These are phyloP conservation scores for Talpa occidentalis DNA, from an alignment of 2,113 vertebrate species.

Conservation along the genomic window DNA sequence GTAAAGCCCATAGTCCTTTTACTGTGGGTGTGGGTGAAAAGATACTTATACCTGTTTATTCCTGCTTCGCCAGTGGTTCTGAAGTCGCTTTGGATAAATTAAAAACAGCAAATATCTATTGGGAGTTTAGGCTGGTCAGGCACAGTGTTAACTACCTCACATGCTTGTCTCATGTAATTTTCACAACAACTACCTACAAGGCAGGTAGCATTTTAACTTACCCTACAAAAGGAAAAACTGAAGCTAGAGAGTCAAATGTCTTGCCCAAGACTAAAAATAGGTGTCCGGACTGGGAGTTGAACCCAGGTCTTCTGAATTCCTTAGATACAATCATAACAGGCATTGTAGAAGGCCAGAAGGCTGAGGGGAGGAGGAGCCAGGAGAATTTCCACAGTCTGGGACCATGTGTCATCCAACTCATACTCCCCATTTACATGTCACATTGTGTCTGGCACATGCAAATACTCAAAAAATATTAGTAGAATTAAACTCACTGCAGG, in stretches of 20 bases:
- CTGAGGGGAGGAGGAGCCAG: background rate
- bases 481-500: conserved; percentile 81
- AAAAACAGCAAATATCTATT: conserved; percentile 39
- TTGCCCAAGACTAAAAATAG: background rate
- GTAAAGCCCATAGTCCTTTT: conserved; percentile 1
- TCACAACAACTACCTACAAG: conserved; percentile 5
- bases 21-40: background rate
- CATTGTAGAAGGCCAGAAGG: background rate
- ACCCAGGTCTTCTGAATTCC: background rate
- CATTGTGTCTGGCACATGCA: background rate
- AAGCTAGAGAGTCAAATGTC: conserved; percentile 20
- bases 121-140: background rate
- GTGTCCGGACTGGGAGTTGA: background rate
- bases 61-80: background rate
- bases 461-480: background rate
- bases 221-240: background rate
- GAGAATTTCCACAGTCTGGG: background rate
- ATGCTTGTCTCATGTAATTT: conserved; percentile 13
- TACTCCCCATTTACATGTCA: background rate
- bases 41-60: conserved; percentile 31
- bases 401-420: background rate
- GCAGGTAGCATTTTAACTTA: conserved; percentile 10
- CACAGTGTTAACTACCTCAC: background rate
- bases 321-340: background rate
- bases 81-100: conserved; percentile 51